A percentile compares a stretch with the other conserved stretches of the same genome.
Evolutionary conservation across 2,797 vertebrate genomes (phyloP).

Genomic region (Momotus momota): DNA sequence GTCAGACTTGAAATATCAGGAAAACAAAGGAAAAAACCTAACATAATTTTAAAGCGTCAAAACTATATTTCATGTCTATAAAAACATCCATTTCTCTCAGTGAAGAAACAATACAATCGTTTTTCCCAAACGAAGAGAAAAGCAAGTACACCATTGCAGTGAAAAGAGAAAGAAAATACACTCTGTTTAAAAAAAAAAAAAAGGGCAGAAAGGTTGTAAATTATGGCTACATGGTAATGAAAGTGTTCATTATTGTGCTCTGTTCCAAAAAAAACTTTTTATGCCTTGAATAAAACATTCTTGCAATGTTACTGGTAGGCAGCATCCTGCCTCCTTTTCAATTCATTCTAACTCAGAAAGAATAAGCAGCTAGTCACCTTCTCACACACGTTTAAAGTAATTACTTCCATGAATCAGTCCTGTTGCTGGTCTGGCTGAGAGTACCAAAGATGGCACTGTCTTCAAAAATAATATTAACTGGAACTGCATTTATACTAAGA

Average conservation of each 20-base stretch:
- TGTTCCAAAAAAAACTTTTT: neutral
- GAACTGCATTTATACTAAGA: neutral
- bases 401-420: neutral
- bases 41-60: neutral
- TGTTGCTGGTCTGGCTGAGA: neutral
- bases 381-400: neutral
- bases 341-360: neutral
- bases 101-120: accelerated
- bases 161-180: neutral
- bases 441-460: neutral
- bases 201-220: neutral
- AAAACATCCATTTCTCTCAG: neutral
- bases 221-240: neutral
- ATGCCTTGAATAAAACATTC: neutral
- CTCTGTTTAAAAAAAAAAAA: neutral
- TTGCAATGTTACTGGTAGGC: neutral
- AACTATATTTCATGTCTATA: neutral
- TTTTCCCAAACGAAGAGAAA: neutral
- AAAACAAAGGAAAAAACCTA: neutral
- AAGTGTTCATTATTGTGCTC: neutral
- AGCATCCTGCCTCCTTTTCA: neutral
- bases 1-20: neutral
- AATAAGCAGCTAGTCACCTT: neutral
- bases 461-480: neutral
- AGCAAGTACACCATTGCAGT: neutral